Evolutionary conservation across 2,113 vertebrate species (phyloP).

Genomic region (Chamaea fasciata): DNA sequence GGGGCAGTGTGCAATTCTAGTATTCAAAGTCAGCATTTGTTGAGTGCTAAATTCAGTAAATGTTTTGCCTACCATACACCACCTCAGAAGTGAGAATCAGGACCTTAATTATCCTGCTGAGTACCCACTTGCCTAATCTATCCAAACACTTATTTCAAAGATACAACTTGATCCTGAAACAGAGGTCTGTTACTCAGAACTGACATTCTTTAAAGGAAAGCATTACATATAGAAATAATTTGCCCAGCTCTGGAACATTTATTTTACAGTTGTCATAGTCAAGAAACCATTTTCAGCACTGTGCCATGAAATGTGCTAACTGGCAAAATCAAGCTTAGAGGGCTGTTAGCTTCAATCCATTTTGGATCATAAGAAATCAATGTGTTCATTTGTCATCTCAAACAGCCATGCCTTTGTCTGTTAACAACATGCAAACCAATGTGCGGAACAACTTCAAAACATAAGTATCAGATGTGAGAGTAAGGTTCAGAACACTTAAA

Average conservation of each 20-base stretch:
- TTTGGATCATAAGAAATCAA: neutral
- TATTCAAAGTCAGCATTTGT: neutral
- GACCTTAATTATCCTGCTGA: neutral
- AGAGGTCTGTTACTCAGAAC: neutral
- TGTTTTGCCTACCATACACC: neutral
- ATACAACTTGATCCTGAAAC: neutral
- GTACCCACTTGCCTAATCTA: neutral
- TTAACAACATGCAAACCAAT: neutral
- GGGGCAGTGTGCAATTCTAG: neutral
- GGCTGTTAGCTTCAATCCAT: neutral
- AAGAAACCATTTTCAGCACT: neutral
- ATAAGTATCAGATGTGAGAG: neutral
- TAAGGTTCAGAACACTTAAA: neutral
- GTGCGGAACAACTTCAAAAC: neutral
- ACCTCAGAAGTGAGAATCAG: neutral
- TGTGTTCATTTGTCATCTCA: neutral
- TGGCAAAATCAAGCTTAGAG: neutral
- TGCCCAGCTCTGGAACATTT: neutral
- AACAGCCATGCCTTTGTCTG: neutral
- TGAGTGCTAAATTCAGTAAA: neutral
- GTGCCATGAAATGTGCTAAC: neutral
- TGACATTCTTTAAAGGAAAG: neutral
- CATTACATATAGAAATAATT: neutral
- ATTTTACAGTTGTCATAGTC: neutral
- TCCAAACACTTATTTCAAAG: neutral